Percentiles rank a stretch among this genome's conserved stretches.
Evolutionary conservation across 2,888 invertebrate genomes (phyloP).

Genomic region (Dicranocentrus wangi): DNA sequence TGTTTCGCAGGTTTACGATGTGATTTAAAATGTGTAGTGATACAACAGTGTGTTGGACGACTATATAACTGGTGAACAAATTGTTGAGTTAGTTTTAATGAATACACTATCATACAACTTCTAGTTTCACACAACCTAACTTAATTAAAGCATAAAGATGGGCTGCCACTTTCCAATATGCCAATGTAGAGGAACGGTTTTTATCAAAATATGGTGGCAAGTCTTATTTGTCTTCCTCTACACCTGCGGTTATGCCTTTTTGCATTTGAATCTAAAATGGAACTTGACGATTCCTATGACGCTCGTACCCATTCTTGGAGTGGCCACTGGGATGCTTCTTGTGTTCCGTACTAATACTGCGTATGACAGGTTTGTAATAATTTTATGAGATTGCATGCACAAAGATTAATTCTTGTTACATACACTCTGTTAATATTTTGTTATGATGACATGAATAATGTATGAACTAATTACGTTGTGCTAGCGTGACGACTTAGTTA

Average conservation of each 20-base stretch:
- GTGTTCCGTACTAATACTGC: conserved; percentile 66
- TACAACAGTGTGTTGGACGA: too few species aligned
- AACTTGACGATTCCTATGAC: conserved; percentile 61
- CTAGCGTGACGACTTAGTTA: too few species aligned
- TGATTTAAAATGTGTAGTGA: too few species aligned
- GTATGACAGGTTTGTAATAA: conserved; percentile 61
- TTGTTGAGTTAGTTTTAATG: too few species aligned
- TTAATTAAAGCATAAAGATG: too few species aligned
- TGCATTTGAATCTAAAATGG: conserved; percentile 50
- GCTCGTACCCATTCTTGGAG: conserved; percentile 65
- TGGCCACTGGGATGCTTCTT: conserved; percentile 64
- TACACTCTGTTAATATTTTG: too few species aligned
- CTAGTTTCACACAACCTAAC: too few species aligned
- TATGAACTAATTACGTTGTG: background rate
- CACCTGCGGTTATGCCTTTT: conserved; percentile 37
- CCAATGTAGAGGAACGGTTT: conserved; percentile 62
- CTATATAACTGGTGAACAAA: too few species aligned
- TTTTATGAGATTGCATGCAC: background rate
- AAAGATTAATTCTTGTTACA: too few species aligned
- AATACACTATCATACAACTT: too few species aligned
- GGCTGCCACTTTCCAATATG: conserved; percentile 33
- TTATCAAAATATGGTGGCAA: conserved; percentile 68
- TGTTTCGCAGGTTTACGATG: too few species aligned
- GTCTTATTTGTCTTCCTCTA: conserved; percentile 56
- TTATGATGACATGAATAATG: too few species aligned